phyloP scores from a whole-genome alignment of 2,888 invertebrate genomes.

The Cephus runcator region DNA sequence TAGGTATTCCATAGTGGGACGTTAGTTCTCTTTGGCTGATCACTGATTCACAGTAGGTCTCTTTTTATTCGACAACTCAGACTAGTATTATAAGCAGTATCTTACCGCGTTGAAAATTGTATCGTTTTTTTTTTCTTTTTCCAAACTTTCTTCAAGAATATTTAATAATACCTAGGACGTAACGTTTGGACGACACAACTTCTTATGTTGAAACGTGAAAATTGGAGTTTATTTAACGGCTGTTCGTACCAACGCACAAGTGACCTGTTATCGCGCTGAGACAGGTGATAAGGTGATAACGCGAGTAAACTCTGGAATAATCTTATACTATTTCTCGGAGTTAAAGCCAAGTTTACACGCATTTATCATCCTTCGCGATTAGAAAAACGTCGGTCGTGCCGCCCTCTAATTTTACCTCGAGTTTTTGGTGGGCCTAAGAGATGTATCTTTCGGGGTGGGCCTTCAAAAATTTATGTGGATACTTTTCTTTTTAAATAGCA shows the following conservation, averaged over 20 bases:
- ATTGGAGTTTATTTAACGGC: background rate
- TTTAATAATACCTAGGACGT: background rate
- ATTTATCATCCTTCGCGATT: slow-evolving; percentile 3
- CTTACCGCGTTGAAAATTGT: background rate
- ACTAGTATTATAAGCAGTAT: background rate
- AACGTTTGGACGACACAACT: too few relatives aligned
- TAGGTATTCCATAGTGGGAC: background rate
- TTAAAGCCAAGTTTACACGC: background rate
- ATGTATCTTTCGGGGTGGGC: background rate
- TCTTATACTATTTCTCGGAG: background rate
- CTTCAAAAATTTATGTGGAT: background rate
- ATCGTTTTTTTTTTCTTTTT: background rate
- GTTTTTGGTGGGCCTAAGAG: background rate
- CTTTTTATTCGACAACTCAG: background rate
- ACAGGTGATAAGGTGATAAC: slow-evolving; percentile 20
- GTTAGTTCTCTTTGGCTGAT: background rate
- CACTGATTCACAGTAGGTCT: background rate
- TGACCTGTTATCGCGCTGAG: slow-evolving; percentile 20
- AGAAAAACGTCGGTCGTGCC: background rate
- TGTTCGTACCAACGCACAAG: background rate
- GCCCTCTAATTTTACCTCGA: background rate
- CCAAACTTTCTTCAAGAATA: background rate
- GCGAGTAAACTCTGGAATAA: slow-evolving; percentile 2
- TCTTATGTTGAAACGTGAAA: background rate
- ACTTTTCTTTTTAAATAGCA: background rate